These are phyloP conservation scores for Petromus typicus DNA, from an alignment of 2,113 vertebrate genomes.

Conservation along the genomic window DNA sequence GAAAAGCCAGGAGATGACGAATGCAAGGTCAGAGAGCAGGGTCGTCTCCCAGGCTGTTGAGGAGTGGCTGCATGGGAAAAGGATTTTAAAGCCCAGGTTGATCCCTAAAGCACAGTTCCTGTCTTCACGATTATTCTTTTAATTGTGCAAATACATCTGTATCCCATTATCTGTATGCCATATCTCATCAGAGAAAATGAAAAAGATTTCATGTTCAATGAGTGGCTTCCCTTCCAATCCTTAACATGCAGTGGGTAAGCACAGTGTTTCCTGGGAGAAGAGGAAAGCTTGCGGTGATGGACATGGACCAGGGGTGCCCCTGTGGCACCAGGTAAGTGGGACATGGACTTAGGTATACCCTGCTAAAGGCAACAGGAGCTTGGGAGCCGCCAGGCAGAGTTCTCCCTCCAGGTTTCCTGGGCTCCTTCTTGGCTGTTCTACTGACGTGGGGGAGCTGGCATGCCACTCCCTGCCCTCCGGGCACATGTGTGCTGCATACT, in stretches of 20 bases:
- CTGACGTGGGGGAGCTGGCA: too few relatives aligned
- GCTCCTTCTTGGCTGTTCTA: background rate
- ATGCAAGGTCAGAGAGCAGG: background rate
- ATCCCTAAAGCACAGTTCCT: background rate
- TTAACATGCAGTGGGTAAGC: fast-evolving
- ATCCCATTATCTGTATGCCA: background rate
- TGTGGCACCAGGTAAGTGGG: background rate
- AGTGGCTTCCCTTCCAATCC: background rate
- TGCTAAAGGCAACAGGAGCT: background rate
- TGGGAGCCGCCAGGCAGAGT: background rate
- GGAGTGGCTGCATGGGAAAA: background rate
- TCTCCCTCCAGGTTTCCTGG: background rate
- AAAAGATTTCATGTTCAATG: background rate
- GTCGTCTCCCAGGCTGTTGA: background rate
- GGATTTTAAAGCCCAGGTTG: background rate
- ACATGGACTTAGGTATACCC: fast-evolving
- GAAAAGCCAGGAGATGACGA: background rate
- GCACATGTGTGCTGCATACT: too few relatives aligned
- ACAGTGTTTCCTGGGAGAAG: background rate
- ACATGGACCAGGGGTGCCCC: background rate
- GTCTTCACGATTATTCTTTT: background rate
- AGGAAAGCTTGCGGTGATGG: background rate
- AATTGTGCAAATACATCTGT: background rate
- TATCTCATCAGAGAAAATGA: background rate
- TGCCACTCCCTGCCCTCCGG: too few relatives aligned